These are phyloP conservation scores for Aphis gossypii DNA, from an alignment of 1,140 invertebrate species.

Conservation along the genomic window DNA sequence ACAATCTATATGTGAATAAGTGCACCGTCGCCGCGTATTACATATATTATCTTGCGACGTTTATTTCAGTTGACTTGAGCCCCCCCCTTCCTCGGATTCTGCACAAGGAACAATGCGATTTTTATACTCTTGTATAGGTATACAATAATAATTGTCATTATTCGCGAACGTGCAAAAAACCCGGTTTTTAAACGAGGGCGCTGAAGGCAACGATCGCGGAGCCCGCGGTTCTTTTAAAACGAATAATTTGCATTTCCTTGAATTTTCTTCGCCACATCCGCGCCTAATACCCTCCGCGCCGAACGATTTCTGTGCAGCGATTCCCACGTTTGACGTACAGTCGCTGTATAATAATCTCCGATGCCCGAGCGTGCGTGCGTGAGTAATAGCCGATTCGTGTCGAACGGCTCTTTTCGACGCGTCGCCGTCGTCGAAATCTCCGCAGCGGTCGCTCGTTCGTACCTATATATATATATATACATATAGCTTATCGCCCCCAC, in stretches of 20 bases:
- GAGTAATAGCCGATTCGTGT: neutral
- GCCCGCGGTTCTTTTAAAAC: neutral
- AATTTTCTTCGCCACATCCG: neutral
- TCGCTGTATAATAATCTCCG: neutral
- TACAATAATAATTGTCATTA: neutral
- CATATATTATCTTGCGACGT: neutral
- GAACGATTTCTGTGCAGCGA: neutral
- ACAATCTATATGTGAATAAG: too few relatives aligned
- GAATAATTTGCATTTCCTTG: neutral
- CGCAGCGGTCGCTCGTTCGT: neutral
- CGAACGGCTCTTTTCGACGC: neutral
- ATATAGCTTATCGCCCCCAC: too few relatives aligned
- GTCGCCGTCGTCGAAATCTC: neutral
- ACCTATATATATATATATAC: too few relatives aligned
- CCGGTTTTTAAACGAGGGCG: neutral
- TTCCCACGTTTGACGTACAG: neutral
- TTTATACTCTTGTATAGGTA: neutral
- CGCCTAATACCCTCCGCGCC: too few relatives aligned
- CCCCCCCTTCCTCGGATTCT: too few relatives aligned
- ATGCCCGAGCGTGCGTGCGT: neutral
- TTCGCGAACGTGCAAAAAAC: constrained; percentile 1
- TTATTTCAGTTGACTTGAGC: neutral
- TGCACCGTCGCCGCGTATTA: too few relatives aligned
- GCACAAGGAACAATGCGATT: neutral
- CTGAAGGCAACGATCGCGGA: neutral